Base-by-base conservation (phyloP, 2,113 vertebrate species). In the Platysteira castanea region DNA sequence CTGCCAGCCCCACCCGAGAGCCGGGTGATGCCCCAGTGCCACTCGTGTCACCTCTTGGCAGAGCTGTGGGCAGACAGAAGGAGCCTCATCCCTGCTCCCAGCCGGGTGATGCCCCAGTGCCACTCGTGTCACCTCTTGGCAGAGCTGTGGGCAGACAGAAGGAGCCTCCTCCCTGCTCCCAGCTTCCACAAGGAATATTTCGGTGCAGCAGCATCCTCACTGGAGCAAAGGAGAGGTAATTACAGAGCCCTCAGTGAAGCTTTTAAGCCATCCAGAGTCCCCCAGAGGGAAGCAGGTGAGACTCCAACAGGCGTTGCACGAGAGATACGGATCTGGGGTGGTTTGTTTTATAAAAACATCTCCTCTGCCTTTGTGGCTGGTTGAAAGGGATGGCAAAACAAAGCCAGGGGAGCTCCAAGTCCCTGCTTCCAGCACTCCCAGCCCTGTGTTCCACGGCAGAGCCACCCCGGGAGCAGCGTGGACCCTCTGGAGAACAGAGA, bases 261-360 rank as follows among this genome's bases (percentile, higher is more conserved):
- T 75, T 74, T 50, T 1, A 9, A 93, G 20, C 78, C 60, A 13
- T 6, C 19, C 76, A 26, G 59, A 87, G 86, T 31, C 39, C 83
- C 95, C 95, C 91, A 75, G 61, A 37, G 95, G 93, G 91, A 67
- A 87, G 84, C 93, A 96, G 96, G 89, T 94, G 95, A 89, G 94
- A 9, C 49, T 60, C 5, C 12, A 57, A 3, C 19, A 11, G 3
- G 7, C 47, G 1, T 44, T 78, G 80, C 79, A 27, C 87, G 21
- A 49, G 89, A 91, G 91, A 95, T 89, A 47, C 1, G 0, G 15
- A 95, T 89, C 94, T 84, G 2, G 81, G 64, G 24, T 52, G 46
- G 71, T 73, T 93, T 28, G 13, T 60, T 95, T 64, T 69, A 79
- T 46, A 93, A 76, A 89, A 78, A 59, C 30, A 54, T n/a, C 91